Evolutionary conservation across 2,113 vertebrate genomes (phyloP).

Genomic region (Notothenia rossii): DNA sequence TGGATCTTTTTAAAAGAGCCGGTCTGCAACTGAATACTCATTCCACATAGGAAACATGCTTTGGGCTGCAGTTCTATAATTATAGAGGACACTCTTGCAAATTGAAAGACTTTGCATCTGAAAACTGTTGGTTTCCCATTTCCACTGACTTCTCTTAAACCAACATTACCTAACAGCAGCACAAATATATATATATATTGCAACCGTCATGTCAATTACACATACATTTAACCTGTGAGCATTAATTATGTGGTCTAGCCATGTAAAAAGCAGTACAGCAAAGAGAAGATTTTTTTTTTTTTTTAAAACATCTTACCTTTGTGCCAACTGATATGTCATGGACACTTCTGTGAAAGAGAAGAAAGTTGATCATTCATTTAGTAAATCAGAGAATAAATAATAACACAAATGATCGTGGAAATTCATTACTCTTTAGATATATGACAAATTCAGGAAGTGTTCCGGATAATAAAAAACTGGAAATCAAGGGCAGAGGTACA

Average conservation of each 20-base stretch:
- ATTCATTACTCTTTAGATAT: too few species aligned
- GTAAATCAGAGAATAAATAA: neutral
- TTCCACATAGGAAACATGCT: constrained; percentile 34
- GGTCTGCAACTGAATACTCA: constrained; percentile 33
- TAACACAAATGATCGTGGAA: too few species aligned
- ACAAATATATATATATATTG: too few species aligned
- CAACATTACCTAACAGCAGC: neutral
- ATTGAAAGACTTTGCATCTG: constrained; percentile 11
- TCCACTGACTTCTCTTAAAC: neutral
- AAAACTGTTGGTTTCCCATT: constrained; percentile 20
- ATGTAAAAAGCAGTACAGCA: neutral
- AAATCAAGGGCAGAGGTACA: neutral
- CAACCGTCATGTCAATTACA: neutral
- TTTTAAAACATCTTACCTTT: constrained; percentile 94
- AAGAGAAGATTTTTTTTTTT: neutral
- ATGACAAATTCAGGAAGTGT: neutral
- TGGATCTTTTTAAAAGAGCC: constrained; percentile 43
- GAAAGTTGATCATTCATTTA: constrained; percentile 22
- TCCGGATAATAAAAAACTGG: too few species aligned
- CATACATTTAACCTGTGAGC: neutral
- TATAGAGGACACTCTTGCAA: constrained; percentile 50
- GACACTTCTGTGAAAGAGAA: constrained; percentile 89
- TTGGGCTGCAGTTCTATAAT: constrained; percentile 60
- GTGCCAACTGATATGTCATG: constrained; percentile 99
- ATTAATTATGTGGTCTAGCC: neutral